Base-by-base conservation (phyloP, 2,888 invertebrate genomes). In the Girardia tigrina region DNA sequence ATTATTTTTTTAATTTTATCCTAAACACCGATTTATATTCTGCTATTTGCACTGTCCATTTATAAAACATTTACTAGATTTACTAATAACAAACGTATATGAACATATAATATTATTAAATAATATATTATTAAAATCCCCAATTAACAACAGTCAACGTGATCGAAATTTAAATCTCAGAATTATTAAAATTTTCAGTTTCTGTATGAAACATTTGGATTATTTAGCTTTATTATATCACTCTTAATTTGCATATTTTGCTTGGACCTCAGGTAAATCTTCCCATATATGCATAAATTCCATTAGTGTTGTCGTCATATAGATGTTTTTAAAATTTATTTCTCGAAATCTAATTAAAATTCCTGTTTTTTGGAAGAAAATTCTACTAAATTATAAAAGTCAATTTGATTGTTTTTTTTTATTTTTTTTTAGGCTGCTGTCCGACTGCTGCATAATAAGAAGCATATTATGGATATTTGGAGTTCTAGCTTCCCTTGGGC, bases 391-490 rank as follows among this genome's bases (percentile, higher is more conserved):
- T 56, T 23, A 56, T 56, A 20, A 56, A 8, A 20, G 4, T 8
- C n/a, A 56, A 20, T 6, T 20, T n/a, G 4, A 36, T 56, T 56
- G n/a, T 56, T 56, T 56, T 56, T 6, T n/a, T 28, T 23, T 6
- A 28, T 27, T 4, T 71, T 12, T 26, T 29, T 72, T 26, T 72
- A 72, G 73, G 73, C 42, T 20, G 73, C 73, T 20, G 73, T 72
- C 20, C 42, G 73, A 8, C 26, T 72, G n/a, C 29, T 72, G n/a
- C 73, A 72, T 36, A 72, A 72, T 23, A 72, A 72, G 26, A 72
- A 29, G n/a, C 73, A 72, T n/a, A 29, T 72, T 20, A 29, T 72
- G 26, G 73, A 72, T 72, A 72, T 75, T n/a, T 75, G 75, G 75
- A 69, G 75, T 23, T 29, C 42, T 29, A 72, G 71, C 26, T 42